These are phyloP conservation scores for Rhinoptilus africanus DNA, from an alignment of 2,113 vertebrate genomes.

Conservation along the genomic window DNA sequence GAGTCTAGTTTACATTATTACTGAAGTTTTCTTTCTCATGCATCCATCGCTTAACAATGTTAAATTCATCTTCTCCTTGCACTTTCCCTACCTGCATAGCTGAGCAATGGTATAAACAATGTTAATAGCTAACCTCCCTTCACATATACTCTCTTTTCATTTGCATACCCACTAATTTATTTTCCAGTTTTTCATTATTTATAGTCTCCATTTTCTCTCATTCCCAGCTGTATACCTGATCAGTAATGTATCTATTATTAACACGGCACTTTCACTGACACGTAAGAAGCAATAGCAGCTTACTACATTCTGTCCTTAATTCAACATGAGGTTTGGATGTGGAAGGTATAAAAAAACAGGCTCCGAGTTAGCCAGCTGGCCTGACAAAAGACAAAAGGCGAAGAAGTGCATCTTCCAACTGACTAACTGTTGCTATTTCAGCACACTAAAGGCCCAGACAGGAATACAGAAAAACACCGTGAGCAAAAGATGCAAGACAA, in stretches of 20 bases:
- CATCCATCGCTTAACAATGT: not conserved
- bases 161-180: not conserved
- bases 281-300: not conserved
- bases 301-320: not conserved
- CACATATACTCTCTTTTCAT: not conserved
- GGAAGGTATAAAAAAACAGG: not conserved
- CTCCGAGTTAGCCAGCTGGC: not conserved
- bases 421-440: not conserved
- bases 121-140: not conserved
- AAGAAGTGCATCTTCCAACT: not conserved
- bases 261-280: not conserved
- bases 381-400: not conserved
- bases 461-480: not conserved
- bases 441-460: not conserved
- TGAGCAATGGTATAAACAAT: not conserved
- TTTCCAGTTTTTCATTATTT: constrained; percentile 9
- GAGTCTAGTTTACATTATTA: not conserved
- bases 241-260: not conserved
- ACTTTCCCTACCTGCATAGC: not conserved
- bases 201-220: not conserved
- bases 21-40: not conserved
- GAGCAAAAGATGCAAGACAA: not conserved
- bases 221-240: not conserved
- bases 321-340: not conserved
- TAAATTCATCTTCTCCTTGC: not conserved